Conservation (phyloP, 2,113 vertebrate genomes). For the Monarcha castaneiventris region DNA sequence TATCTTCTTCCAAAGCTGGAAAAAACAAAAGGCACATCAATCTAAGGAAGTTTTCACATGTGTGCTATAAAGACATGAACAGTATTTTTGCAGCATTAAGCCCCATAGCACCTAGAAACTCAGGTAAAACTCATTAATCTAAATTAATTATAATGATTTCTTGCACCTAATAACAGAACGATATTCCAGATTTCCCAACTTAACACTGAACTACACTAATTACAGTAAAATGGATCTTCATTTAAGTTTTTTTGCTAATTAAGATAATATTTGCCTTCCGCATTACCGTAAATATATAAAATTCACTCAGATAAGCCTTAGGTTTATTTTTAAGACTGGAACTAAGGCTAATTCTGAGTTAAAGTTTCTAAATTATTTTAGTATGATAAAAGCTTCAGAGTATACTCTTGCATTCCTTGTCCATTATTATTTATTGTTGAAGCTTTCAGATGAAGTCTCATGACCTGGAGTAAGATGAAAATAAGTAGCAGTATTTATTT, state of each 20-base stretch:
- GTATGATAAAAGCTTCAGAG: not conserved
- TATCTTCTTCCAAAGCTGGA: not conserved
- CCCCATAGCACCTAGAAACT: not conserved
- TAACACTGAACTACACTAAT: not conserved
- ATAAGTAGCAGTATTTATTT: not conserved
- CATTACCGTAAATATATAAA: not conserved
- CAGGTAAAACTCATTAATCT: not conserved
- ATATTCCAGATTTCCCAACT: not conserved
- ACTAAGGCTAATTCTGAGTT: not conserved
- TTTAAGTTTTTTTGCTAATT: not conserved
- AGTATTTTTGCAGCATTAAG: not conserved
- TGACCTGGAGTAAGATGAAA: not conserved
- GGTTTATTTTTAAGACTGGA: not conserved
- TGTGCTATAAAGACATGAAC: not conserved
- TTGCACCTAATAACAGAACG: not conserved
- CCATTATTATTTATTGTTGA: not conserved
- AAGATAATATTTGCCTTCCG: not conserved
- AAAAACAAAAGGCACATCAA: not conserved
- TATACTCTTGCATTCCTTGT: not conserved
- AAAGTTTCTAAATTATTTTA: not conserved
- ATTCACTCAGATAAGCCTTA: not conserved
- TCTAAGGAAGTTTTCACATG: not conserved
- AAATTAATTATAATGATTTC: not conserved
- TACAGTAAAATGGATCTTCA: not conserved
- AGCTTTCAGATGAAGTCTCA: not conserved